Base-by-base conservation (phyloP, 2,113 vertebrate species). In the Symphodus melops region DNA sequence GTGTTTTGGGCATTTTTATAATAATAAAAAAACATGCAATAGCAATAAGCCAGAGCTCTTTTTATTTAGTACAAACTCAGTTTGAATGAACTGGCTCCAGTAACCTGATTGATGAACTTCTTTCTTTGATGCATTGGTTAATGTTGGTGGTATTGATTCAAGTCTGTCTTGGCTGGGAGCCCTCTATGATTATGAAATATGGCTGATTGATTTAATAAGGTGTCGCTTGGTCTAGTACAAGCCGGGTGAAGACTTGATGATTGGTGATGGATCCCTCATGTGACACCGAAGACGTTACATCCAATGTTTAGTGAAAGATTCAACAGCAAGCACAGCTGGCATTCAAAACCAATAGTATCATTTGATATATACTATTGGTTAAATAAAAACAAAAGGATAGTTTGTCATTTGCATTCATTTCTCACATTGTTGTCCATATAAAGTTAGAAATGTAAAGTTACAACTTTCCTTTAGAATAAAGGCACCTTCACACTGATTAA, bases 181-280 rank as follows among this genome's bases (percentile, higher is more conserved):
- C 75, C 52, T 25, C 28, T 68, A 72, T 76, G 64, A 84, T 78
- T 87, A 78, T 89, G 72, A 91, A 90, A 88, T 79, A 85, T 75
- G 68, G 82, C 14, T 67, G 79, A 83, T 85, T 86, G 80, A 87
- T 88, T 88, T 90, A 81, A 88, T 81, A 86, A 85, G 84, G 75
- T 78, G 77, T 76, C 8, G 55, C 66, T 61, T 76, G 52, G 74
- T 77, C 76, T 78, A 56, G 77, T 89, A 90, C 75, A 81, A 9
- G 44, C 57, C 77, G 69, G 68, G 67, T 90, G 83, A 89, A 90
- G 75, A 88, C 78, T 52, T 62, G 71, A 84, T 82, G 78, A 85
- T 78, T 75, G 63, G 76, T 72, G 78, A 72, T 64, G 74, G 61
- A 62, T 68, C 63, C 20, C 41, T 51, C 41, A 33, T 64, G 17